phyloP scores from a whole-genome alignment of 2,113 vertebrate genomes.

The Zosterops japonicus region DNA sequence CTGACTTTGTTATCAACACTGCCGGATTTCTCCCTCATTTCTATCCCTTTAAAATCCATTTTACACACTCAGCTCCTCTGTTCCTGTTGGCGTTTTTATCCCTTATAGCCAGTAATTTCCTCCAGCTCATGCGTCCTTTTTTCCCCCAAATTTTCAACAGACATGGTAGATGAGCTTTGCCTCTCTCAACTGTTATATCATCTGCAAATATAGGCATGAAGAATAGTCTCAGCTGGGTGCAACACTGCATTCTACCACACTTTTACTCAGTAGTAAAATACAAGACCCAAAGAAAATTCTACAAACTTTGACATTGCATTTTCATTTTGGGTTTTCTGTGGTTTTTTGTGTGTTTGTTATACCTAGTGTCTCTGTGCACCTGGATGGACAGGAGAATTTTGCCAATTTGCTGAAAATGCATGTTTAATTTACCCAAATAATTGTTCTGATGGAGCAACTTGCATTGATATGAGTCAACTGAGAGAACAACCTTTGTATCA shows the following conservation, averaged over 20 bases:
- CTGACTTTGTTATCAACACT: background rate
- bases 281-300: background rate
- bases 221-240: background rate
- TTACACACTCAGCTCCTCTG: background rate
- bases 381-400: slow-evolving; percentile 77
- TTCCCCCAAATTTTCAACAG: background rate
- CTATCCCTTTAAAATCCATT: background rate
- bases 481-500: slow-evolving; percentile 59
- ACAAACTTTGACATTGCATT: background rate
- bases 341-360: background rate
- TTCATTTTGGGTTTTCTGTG: background rate
- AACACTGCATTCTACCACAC: background rate
- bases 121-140: background rate
- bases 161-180: background rate
- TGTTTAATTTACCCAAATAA: slow-evolving; percentile 72
- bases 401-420: slow-evolving; percentile 74
- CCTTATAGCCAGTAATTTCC: background rate
- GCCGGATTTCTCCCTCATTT: background rate
- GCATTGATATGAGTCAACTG: slow-evolving; percentile 68
- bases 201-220: background rate
- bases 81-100: background rate
- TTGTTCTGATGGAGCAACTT: slow-evolving; percentile 75
- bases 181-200: background rate
- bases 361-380: slow-evolving; percentile 78
- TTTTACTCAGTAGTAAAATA: background rate